Evolutionary conservation across 64 coral and sea anemone species (phyloP).

Genomic region (Stichodactyla mertensii): DNA sequence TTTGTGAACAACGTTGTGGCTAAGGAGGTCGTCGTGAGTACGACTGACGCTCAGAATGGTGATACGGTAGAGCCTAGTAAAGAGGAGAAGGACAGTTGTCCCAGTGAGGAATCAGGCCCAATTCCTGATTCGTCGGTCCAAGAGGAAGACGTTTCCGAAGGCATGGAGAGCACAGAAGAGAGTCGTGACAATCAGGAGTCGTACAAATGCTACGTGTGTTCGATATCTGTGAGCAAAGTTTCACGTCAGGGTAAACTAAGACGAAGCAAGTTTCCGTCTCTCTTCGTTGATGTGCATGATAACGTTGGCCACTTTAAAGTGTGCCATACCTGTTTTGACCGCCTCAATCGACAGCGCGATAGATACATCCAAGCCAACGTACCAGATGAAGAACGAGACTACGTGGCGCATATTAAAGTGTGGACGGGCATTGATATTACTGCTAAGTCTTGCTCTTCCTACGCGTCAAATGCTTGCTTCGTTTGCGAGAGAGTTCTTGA

Average conservation of each 20-base stretch:
- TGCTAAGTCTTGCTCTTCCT: neutral
- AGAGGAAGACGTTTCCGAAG: neutral
- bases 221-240: conserved; percentile 25
- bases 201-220: conserved; percentile 65
- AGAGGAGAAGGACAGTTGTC: too few species aligned
- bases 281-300: conserved; percentile 45
- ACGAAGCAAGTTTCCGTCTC: conserved; percentile 55
- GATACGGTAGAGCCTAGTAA: neutral
- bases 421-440: conserved; percentile 51
- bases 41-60: neutral
- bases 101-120: neutral
- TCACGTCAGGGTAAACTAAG: conserved; percentile 50
- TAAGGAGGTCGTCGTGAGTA: neutral
- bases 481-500: conserved; percentile 61
- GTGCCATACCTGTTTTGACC: conserved; percentile 58
- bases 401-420: conserved; percentile 70
- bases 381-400: conserved; percentile 56
- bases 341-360: conserved; percentile 58
- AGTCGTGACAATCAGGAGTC: neutral
- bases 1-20: neutral
- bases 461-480: conserved; percentile 43
- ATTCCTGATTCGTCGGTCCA: neutral
- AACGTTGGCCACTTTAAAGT: conserved; percentile 60
- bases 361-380: conserved; percentile 51
- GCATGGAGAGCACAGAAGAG: neutral